Conservation (phyloP, 2,888 invertebrate genomes). For the Heteromurus nitidus region DNA sequence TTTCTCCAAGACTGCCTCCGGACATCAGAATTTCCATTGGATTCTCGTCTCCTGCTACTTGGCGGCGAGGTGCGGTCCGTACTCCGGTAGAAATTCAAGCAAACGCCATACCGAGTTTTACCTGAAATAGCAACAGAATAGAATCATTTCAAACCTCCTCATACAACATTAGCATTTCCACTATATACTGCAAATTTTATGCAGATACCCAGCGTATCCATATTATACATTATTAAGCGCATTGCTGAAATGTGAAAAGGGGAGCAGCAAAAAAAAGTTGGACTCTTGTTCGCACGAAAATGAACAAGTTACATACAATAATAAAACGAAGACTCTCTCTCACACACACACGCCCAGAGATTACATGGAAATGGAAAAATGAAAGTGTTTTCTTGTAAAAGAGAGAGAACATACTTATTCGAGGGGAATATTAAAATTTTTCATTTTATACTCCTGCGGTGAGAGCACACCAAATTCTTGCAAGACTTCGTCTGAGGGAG, state of each 20-base stretch:
- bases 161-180: no score
- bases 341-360: no score
- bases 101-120: conserved; percentile 95
- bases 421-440: background rate
- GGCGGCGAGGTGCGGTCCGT: conserved; percentile 82
- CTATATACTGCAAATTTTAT: no score
- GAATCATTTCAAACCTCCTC: no score
- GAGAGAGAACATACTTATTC: background rate
- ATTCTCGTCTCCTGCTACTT: conserved; percentile 76
- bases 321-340: no score
- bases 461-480: background rate
- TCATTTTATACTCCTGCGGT: background rate
- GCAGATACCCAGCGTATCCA: no score
- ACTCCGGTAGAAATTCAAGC: conserved; percentile 98
- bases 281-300: no score
- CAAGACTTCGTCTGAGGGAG: background rate
- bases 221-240: no score
- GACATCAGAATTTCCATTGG: conserved; percentile 78
- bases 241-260: background rate
- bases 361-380: conserved; percentile 15
- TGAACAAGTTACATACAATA: no score
- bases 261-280: background rate
- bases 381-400: background rate
- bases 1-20: conserved; percentile 93
- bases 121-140: no score